Evolutionary conservation across 2,888 invertebrate genomes (phyloP), one percentile per base, ranked within the genome.

Genomic region (Polyommatus icarus): DNA sequence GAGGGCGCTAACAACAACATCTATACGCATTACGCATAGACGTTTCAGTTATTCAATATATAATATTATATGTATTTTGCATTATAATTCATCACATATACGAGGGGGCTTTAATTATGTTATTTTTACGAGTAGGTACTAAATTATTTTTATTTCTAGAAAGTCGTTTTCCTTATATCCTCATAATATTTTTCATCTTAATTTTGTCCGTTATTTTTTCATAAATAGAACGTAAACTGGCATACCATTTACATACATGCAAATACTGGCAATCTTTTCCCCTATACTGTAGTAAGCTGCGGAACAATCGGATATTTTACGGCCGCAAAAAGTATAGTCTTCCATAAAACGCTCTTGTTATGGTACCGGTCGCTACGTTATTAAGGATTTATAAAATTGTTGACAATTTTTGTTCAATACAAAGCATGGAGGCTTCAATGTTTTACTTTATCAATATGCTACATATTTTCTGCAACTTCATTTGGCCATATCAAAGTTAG

Each of bases 271-370:
- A 32, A 67, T 67, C 4, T 67, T 67, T 67, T 32, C 29, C 29
- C 18, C 1, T 67, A 67, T 32, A 61, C 61, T 24, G 61, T 67
- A 29, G 15, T 67, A 32, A 32, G 29, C 67, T 24, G 10, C 67
- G 67, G 29, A 67, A 67, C 67, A 29, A 67, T 67, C 32, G 6
- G 67, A 32, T 67, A 67, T 67, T 67, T 67, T 67, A 67, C 2
- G 29, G 29, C 67, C 29, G 18, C 29, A 67, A 67, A 61, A 24
- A 67, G 61, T 67, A 67, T 67, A 18, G 67, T 67, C 67, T 67
- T 67, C 67, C 67, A 67, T 29, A 29, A 67, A 67, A 67, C 67
- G 29, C 67, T 24, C 67, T 67, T 67, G 67, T 67, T 32, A 67
- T 67, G 29, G 32, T 15, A 1, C 1, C 29, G 32, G 67, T 67